Evolutionary conservation across 2,888 invertebrate genomes (phyloP).

Genomic region (Isoperla grammatica): DNA sequence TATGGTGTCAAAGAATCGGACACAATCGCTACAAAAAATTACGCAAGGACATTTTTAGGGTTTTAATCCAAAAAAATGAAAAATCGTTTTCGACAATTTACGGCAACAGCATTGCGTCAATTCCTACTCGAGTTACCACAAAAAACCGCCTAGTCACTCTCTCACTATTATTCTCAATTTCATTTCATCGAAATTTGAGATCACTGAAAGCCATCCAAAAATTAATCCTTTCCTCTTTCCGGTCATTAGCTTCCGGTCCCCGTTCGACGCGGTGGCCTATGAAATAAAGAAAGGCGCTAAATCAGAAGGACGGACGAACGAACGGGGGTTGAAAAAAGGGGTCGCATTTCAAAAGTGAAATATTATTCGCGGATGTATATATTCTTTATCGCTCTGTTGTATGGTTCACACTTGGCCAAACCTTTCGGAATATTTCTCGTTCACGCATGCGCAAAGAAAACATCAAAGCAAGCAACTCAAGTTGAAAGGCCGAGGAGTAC

Average conservation of each 20-base stretch:
- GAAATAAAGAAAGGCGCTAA: slow-evolving; percentile 5
- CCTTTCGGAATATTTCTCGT: slow-evolving; percentile 10
- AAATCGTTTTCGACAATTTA: neutral
- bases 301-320: too few species aligned
- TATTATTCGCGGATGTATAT: neutral
- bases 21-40: too few species aligned
- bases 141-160: too few species aligned
- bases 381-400: slow-evolving; percentile 5
- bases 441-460: slow-evolving; percentile 9
- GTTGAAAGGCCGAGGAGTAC: slow-evolving; percentile 8
- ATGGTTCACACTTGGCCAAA: slow-evolving; percentile 14
- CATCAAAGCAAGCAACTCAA: slow-evolving; percentile 15
- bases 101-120: too few species aligned
- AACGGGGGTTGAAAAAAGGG: neutral
- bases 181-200: neutral
- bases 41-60: too few species aligned
- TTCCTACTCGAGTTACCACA: too few species aligned
- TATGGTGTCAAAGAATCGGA: too few species aligned
- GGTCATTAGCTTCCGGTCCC: slow-evolving; percentile 9
- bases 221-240: slow-evolving; percentile 13
- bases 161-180: too few species aligned
- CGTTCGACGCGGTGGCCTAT: neutral
- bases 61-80: neutral
- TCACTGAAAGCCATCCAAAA: slow-evolving; percentile 11
- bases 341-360: slow-evolving; percentile 2